Evolutionary conservation across 2,797 vertebrate species (phyloP), one percentile per base, ranked within the genome.

Genomic region (Scolopax bukidnonensis): DNA sequence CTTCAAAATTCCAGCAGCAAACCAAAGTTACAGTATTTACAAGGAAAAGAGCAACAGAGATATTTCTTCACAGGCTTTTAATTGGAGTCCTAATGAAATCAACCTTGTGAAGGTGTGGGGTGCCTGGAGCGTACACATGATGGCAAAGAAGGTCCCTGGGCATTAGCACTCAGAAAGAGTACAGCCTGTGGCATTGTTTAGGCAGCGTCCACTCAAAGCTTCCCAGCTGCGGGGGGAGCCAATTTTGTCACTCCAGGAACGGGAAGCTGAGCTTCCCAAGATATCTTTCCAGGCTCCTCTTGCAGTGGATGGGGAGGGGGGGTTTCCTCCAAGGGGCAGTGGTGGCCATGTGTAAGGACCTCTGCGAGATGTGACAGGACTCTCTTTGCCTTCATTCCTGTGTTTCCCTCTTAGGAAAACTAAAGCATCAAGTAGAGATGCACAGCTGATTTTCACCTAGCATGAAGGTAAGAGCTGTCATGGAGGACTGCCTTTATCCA

Each of bases 61-160:
- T 73, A 83, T 56, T 93, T 89, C 64, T 80, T 94, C 2, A 0
- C 16, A 64, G 60, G 47, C 11, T 88, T 93, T 81, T 90, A 93
- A 91, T 81, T 90, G 69, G 82, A 89, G 89, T 71, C 30, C 73
- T 90, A 75, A 88, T 85, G 60, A 91, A 94, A 87, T 73, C 76
- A 94, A 94, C 69, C 65, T 88, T 54, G 38, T 53, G 59, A 86
- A 95, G 73, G 57, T 88, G 50, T 40, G 17, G 25, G 74, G 32
- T 73, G 68, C 90, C 90, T 84, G 86, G 38, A 89, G 91, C 75
- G 13, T 24, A 36, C 79, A 61, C 25, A 18, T 30, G 57, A 71
- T 57, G 76, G 65, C 2, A 11, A 84, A 73, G 91, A 69, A 80
- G 64, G 71, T 91, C 87, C 73, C 57, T 77, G 41, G 70, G 41